These are phyloP conservation scores for Allygus modestus DNA, from an alignment of 2,888 invertebrate genomes.

Conservation along the genomic window DNA sequence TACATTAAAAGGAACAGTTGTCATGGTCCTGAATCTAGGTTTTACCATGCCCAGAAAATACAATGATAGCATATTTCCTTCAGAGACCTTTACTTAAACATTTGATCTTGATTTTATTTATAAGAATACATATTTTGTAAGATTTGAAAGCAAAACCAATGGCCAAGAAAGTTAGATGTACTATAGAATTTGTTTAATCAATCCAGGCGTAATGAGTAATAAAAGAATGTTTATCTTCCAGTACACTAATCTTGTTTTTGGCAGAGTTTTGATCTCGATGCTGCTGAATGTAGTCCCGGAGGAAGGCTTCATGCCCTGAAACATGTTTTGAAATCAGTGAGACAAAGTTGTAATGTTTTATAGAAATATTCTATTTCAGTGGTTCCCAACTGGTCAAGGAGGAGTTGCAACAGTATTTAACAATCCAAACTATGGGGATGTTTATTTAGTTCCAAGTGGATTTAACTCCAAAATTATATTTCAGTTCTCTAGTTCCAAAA, in stretches of 20 bases:
- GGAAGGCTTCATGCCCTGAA: slow-evolving; percentile 36
- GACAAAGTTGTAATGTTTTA: neutral
- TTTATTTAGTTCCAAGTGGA: no score
- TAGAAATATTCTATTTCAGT: neutral
- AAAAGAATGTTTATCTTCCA: neutral
- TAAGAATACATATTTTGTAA: neutral
- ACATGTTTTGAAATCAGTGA: neutral
- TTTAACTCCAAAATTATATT: no score
- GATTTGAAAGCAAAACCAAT: neutral
- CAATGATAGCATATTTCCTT: no score
- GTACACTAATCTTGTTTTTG: neutral
- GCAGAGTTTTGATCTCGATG: neutral
- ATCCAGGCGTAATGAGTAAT: slow-evolving; percentile 37
- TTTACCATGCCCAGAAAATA: no score
- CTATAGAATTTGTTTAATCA: neutral
- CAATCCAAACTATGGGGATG: no score
- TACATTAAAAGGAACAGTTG: no score
- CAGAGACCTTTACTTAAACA: no score
- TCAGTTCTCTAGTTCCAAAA: no score
- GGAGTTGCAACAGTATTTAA: neutral
- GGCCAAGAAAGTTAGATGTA: neutral
- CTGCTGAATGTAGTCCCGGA: slow-evolving; percentile 5
- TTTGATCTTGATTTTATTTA: no score
- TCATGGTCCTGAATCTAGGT: no score
- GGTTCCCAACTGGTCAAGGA: neutral